Percentiles rank a stretch among this genome's conserved stretches.
Evolutionary conservation across 2,113 vertebrate species (phyloP).

Genomic region (Platichthys stellatus): DNA sequence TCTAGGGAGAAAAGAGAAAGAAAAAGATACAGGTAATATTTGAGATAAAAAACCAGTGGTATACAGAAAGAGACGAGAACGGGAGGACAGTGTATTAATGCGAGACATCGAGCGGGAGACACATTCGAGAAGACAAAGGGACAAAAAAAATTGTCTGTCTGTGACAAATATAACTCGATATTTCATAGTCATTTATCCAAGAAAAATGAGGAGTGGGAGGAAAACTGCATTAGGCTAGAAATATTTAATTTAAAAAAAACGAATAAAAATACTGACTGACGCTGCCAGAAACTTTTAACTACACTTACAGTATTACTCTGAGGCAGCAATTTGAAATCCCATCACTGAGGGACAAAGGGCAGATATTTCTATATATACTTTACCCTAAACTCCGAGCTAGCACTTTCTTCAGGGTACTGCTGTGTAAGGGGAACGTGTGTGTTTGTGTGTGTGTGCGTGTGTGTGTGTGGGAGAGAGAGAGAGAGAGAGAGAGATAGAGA

Average conservation of each 20-base stretch:
- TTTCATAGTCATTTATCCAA: slow-evolving; percentile 7
- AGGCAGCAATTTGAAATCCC: slow-evolving; percentile 27
- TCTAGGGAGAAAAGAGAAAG: slow-evolving; percentile 84
- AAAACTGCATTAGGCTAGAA: slow-evolving; percentile 8
- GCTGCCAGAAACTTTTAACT: slow-evolving; percentile 29
- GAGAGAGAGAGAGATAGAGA: too few relatives aligned
- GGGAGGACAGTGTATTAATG: slow-evolving; percentile 68
- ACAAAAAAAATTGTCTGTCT: slow-evolving; percentile 43
- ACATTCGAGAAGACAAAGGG: slow-evolving; percentile 74
- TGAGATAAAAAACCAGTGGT: slow-evolving; percentile 75
- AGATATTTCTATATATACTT: not conserved
- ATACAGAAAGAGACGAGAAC: slow-evolving; percentile 75
- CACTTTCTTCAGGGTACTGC: slow-evolving; percentile 25
- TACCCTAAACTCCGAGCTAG: slow-evolving; percentile 48
- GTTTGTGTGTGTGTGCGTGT: slow-evolving; percentile 5
- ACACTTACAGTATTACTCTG: not conserved
- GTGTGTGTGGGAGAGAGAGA: not conserved
- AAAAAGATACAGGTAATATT: slow-evolving; percentile 79
- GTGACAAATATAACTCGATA: slow-evolving; percentile 7
- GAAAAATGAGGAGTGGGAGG: not conserved
- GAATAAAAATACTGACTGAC: slow-evolving; percentile 3
- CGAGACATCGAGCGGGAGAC: slow-evolving; percentile 61
- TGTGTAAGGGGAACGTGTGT: slow-evolving; percentile 30
- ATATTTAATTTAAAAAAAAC: slow-evolving; percentile 12
- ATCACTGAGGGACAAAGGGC: not conserved